Base-by-base conservation (phyloP, 1,140 invertebrate species). In the Homarus americanus region DNA sequence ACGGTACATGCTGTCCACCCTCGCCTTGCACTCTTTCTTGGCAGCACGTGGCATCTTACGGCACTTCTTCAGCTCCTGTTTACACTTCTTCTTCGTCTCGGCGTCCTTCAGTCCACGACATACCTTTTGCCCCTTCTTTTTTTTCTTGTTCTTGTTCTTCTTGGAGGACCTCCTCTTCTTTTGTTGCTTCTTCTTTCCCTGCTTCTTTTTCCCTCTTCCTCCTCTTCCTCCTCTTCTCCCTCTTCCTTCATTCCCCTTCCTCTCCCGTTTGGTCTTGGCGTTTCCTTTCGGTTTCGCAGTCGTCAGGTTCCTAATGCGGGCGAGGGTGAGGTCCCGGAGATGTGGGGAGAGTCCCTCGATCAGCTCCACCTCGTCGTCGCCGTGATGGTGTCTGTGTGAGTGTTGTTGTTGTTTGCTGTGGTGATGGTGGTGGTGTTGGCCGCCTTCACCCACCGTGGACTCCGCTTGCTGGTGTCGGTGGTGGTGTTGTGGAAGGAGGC, bases 61-160 rank as follows among this genome's bases (percentile, higher is more conserved):
- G 38, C 80, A 82, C 80, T 82, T 53, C 49, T 44, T 40, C 3
- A 82, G 32, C 12, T 44, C 80, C 0, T 49, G 15, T 5, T 5
- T n/a, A 32, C 80, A 82, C 49, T 66, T 63, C 80, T 38, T 82
- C 58, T 63, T 82, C n/a, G n/a, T n/a, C 49, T 24, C 15, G 24
- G 34, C 28, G 3, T 53, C 80, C 53, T 63, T 82, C 49, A 82
- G 53, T 20, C 80, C 40, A 82, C 80, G 80, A 38, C 80, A 82
- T 20, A 34, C 34, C 20, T 80, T 80, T 7, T 17, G 36, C 17
- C 20, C 10, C n/a, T 73, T 66, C 58, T 83, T 83, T 10, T 28
- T 28, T 5, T 10, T 28, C 58, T 69, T 44, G 15, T 10, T 73
- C 82, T 24, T 73, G 58, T 69, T 84, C 32, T 34, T 73, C 38